Evolutionary conservation across 2,797 vertebrate species (phyloP).

Genomic region (Rhinogobio ventralis): DNA sequence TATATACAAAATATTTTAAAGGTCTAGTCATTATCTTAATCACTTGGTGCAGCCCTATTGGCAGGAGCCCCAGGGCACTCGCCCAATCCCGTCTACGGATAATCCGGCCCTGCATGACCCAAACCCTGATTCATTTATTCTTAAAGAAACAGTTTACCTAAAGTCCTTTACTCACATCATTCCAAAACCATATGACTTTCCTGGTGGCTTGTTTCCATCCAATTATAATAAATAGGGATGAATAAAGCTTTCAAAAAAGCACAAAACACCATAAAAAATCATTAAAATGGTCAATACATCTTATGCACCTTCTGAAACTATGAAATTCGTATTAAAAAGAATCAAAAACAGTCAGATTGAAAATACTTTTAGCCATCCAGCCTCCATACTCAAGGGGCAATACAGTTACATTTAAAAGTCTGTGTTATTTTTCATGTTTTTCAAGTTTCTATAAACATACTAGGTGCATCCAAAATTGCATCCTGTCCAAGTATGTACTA

Average conservation of each 20-base stretch:
- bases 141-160: neutral
- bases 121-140: slow-evolving; percentile 22
- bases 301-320: neutral
- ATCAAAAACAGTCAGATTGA: neutral
- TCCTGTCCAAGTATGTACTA: too few species aligned
- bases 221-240: neutral
- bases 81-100: too few species aligned
- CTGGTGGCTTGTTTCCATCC: neutral
- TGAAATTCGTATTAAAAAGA: neutral
- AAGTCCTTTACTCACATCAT: neutral
- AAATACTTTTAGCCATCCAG: neutral
- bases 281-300: neutral
- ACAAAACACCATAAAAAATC: neutral
- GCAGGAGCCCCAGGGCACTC: too few species aligned
- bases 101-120: too few species aligned
- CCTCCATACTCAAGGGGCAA: neutral
- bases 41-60: too few species aligned
- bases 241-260: neutral
- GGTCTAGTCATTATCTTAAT: too few species aligned
- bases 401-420: neutral
- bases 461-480: too few species aligned
- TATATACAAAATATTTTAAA: too few species aligned
- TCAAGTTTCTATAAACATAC: neutral
- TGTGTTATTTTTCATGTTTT: neutral
- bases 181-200: neutral